These are phyloP conservation scores for Girardinichthys multiradiatus DNA, from an alignment of 2,113 vertebrate species.

Conservation along the genomic window DNA sequence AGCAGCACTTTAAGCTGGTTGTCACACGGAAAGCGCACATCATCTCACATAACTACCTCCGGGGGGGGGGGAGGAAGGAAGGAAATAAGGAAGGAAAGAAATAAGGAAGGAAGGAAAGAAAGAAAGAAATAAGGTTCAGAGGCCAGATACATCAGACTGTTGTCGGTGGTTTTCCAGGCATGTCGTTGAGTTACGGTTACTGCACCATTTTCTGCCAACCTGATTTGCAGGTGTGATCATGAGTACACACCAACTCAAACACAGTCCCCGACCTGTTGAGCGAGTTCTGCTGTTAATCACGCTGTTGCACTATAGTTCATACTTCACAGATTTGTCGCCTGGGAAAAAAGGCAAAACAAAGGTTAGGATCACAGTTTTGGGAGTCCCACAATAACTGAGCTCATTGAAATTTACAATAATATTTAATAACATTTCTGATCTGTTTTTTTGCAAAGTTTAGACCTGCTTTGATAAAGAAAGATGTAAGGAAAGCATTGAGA, in stretches of 20 bases:
- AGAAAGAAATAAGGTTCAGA: background rate
- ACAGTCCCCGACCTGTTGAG: slow-evolving; percentile 34
- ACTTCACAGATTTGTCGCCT: slow-evolving; percentile 3
- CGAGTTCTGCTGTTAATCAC: slow-evolving; percentile 26
- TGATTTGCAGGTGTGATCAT: background rate
- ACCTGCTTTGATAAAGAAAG: too few species aligned
- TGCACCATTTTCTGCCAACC: background rate
- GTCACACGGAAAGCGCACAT: too few species aligned
- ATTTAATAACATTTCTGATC: too few species aligned
- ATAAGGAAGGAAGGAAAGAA: background rate
- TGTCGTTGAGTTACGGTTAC: background rate
- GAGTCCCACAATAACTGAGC: background rate
- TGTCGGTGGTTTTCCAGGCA: background rate
- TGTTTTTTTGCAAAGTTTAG: background rate
- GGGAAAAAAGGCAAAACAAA: too few species aligned
- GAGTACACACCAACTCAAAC: background rate
- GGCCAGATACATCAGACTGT: too few species aligned
- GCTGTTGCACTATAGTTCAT: background rate
- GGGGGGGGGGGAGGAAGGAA: background rate
- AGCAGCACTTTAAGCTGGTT: too few species aligned
- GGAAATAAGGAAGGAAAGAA: slow-evolving; percentile 11
- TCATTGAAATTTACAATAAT: too few species aligned
- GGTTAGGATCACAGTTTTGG: background rate
- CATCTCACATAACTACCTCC: slow-evolving; percentile 1
- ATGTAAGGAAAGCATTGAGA: too few species aligned